Percentiles rank a stretch among this genome's conserved stretches.
Conservation (phyloP, 1,140 invertebrate genomes). For the Heliconius nattereri region DNA sequence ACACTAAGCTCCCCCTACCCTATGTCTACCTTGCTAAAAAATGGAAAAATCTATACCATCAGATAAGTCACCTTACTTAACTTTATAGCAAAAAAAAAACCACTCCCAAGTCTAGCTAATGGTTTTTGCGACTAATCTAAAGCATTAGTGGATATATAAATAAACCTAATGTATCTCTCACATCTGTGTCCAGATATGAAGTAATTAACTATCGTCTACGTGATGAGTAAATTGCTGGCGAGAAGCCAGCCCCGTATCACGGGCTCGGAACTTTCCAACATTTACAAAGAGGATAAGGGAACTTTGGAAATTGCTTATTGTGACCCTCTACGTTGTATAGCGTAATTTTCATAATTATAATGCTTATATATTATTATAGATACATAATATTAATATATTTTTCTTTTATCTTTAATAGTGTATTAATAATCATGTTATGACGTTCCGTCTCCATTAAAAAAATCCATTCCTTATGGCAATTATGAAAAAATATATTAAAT, state of each 20-base stretch:
- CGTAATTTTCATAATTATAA: not conserved
- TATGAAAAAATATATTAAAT: no score
- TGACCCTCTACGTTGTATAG: not conserved
- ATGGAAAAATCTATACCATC: no score
- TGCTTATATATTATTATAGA: not conserved
- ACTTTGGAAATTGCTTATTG: slow-evolving; percentile 2
- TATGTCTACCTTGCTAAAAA: no score
- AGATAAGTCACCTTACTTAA: not conserved
- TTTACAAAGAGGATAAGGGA: not conserved
- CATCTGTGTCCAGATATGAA: not conserved
- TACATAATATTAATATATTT: no score
- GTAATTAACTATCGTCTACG: not conserved
- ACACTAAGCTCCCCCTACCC: no score
- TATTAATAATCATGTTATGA: no score
- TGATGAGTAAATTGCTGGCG: slow-evolving; percentile 2
- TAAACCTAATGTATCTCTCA: not conserved
- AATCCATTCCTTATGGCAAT: no score
- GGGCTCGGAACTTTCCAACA: not conserved
- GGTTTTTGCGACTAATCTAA: not conserved
- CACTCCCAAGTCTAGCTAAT: not conserved
- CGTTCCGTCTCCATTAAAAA: no score
- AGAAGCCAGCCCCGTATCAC: not conserved
- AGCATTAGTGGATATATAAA: not conserved
- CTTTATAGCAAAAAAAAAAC: not conserved
- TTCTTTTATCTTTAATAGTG: no score